Base-by-base conservation (phyloP, 2,113 vertebrate genomes). In the Anolis sagrei region DNA sequence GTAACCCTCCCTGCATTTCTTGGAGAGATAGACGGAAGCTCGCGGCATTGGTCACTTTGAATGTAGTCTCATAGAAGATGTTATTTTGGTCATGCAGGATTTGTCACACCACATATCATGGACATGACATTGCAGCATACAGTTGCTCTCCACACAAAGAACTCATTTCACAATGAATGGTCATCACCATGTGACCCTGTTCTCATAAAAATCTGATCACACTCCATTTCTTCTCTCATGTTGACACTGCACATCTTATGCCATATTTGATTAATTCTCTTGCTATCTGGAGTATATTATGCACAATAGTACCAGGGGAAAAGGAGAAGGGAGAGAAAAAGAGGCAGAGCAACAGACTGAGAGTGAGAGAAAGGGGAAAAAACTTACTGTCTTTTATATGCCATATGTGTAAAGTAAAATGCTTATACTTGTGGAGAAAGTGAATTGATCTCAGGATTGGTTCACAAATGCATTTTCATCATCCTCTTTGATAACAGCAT, bases 241-340 rank as follows among this genome's bases (percentile, higher is more conserved):
- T 44, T 48, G 81, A n/a, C 72, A 75, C 66, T 27, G 23, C 21
- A 27, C 58, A 21, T 27, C 32, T 54, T 16, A 64, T 80, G 78
- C 78, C 78, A 80, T 44, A 66, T 64, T n/a, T 39, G 78, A 72
- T 82, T 82, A 82, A 80, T 36, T 82, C n/a, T 72, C 68, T 51
- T 69, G 7, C 64, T 69, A 29, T 51, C n/a, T 81, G 32, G 19
- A 69, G 49, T 36, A 19, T 61, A 82, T 39, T 39, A 27, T 73
- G 14, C 29, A 29, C 54, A 82, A 58, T 73, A 61, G 13, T 39
- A 58, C 18, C 81, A 61, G 16, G 9, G 9, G 4, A 49, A 54
- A 16, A 23, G 23, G 11, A 14, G 25, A 7, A 74, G 2, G 8
- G 29, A 11, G 29, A 58, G 7, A 58, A 18, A 32, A 14, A 75